phyloP scores from a whole-genome alignment of 1,140 invertebrate species.

The Hylaeus anthracinus region DNA sequence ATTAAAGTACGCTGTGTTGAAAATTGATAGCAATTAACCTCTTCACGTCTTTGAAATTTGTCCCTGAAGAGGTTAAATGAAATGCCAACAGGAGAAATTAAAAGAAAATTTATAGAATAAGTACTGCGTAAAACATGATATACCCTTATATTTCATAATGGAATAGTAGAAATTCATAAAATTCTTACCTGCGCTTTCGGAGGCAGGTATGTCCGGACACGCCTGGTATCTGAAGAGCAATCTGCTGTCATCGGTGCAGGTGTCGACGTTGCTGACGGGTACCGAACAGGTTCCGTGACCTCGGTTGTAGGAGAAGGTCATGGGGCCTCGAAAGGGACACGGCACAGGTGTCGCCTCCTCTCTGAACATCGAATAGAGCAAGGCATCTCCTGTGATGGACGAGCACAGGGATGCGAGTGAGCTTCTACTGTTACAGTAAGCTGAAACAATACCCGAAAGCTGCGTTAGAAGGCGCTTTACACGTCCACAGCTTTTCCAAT shows the following conservation, averaged over 20 bases:
- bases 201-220: slow-evolving; percentile 92
- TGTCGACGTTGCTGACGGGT: slow-evolving; percentile 92
- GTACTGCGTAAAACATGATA: no score
- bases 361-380: slow-evolving; percentile 93
- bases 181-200: slow-evolving; percentile 88
- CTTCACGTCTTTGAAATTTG: no score
- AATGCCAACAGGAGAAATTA: no score
- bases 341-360: slow-evolving; percentile 90
- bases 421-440: slow-evolving; percentile 89
- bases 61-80: no score
- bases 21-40: no score
- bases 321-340: slow-evolving; percentile 90
- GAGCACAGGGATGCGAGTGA: slow-evolving; percentile 89
- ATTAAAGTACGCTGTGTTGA: no score
- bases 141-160: no score
- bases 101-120: no score
- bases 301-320: slow-evolving; percentile 92
- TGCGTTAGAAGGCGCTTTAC: neutral
- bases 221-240: slow-evolving; percentile 94
- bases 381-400: slow-evolving; percentile 92
- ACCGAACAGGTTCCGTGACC: slow-evolving; percentile 92
- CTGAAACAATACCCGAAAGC: slow-evolving; percentile 81
- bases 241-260: slow-evolving; percentile 93
- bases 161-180: neutral
- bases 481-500: no score